Percentiles rank a stretch among this genome's conserved stretches.
Evolutionary conservation across 2,113 vertebrate genomes (phyloP).

Genomic region (Australoheros scitulus): DNA sequence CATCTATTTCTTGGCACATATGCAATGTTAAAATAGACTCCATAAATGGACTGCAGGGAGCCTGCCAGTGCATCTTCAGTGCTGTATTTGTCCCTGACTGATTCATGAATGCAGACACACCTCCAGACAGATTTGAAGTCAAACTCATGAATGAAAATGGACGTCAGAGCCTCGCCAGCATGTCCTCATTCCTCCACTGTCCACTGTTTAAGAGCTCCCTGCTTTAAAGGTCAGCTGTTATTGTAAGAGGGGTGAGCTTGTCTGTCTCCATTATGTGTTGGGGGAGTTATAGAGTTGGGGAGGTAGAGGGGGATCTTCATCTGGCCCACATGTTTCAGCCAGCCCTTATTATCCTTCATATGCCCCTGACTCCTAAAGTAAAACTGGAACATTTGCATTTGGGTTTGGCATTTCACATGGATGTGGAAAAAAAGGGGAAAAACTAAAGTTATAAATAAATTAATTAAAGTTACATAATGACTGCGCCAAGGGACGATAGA

Average conservation of each 20-base stretch:
- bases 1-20: slow-evolving; percentile 5
- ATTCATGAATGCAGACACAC: slow-evolving; percentile 19
- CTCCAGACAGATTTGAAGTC: slow-evolving; percentile 20
- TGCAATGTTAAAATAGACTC: slow-evolving; percentile 17
- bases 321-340: slow-evolving; percentile 53
- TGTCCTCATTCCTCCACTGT: slow-evolving; percentile 22
- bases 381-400: neutral
- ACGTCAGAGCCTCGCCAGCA: slow-evolving; percentile 13
- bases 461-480: slow-evolving; percentile 5
- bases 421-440: neutral
- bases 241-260: slow-evolving; percentile 35
- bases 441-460: neutral
- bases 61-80: neutral
- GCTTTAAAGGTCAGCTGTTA: slow-evolving; percentile 49
- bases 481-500: neutral
- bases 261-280: slow-evolving; percentile 44
- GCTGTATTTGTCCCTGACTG: neutral
- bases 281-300: slow-evolving; percentile 43
- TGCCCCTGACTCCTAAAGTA: neutral
- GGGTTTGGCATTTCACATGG: neutral
- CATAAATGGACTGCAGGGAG: neutral
- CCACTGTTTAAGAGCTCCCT: slow-evolving; percentile 25
- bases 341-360: slow-evolving; percentile 40
- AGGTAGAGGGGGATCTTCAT: slow-evolving; percentile 21
- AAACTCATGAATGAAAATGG: slow-evolving; percentile 25